These are phyloP conservation scores for Xyliphius kryptos DNA, from an alignment of 2,113 vertebrate genomes.

Conservation along the genomic window DNA sequence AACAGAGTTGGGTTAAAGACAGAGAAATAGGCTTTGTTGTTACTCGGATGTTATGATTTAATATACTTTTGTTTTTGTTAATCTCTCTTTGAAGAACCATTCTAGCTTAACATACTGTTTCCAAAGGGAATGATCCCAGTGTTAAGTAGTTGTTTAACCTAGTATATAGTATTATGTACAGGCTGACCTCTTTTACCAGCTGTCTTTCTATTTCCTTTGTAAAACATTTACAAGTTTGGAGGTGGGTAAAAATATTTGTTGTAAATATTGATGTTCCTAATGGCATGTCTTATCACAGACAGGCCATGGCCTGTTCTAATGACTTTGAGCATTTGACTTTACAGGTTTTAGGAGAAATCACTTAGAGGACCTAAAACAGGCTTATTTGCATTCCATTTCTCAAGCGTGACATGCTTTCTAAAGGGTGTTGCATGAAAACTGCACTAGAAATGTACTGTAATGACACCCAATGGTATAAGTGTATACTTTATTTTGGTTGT, in stretches of 20 bases:
- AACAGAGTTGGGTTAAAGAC: slow-evolving; percentile 12
- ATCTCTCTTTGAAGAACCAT: slow-evolving; percentile 8
- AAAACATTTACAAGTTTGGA: slow-evolving; percentile 52
- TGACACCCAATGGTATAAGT: slow-evolving; percentile 26
- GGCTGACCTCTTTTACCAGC: slow-evolving; percentile 4
- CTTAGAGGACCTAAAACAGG: background rate
- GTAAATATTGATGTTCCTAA: slow-evolving; percentile 35
- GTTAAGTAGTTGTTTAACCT: background rate
- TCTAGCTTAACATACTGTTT: background rate
- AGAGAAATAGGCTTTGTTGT: background rate
- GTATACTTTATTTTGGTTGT: background rate
- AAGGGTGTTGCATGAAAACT: too few relatives aligned
- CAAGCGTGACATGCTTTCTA: background rate
- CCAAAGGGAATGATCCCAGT: slow-evolving; percentile 16
- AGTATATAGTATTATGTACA: slow-evolving; percentile 32
- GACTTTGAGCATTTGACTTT: background rate
- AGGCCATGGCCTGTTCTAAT: too few relatives aligned
- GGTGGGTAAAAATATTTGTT: slow-evolving; percentile 31
- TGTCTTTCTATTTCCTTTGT: slow-evolving; percentile 16
- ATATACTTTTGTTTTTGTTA: too few relatives aligned
- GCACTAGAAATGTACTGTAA: slow-evolving; percentile 11
- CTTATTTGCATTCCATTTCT: background rate
- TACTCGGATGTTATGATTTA: too few relatives aligned
- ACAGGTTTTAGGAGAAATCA: background rate
- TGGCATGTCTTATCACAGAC: slow-evolving; percentile 21